Evolutionary conservation across 2,797 vertebrate genomes (phyloP).

Genomic region (Novumbra hubbsi): DNA sequence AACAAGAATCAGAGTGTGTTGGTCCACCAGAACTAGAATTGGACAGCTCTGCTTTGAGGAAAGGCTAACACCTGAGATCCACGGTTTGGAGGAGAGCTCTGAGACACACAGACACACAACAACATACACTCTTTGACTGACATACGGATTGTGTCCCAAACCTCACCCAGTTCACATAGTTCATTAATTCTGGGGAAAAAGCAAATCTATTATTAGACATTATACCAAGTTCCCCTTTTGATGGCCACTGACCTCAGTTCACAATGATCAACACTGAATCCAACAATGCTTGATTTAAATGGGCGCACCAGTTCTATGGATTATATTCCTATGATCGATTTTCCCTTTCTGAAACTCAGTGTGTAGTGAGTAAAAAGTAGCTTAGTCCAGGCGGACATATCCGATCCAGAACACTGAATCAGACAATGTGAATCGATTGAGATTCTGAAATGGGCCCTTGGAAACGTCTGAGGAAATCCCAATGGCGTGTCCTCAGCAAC

Average conservation of each 20-base stretch:
- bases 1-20: too few relatives aligned
- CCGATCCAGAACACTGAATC: constrained; percentile 38
- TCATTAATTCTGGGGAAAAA: constrained; percentile 50
- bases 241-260: constrained; percentile 24
- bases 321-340: constrained; percentile 11
- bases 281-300: too few relatives aligned
- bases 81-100: constrained; percentile 65
- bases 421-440: constrained; percentile 16
- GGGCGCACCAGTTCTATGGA: too few relatives aligned
- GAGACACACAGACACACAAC: constrained; percentile 52
- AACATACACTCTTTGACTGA: constrained; percentile 35
- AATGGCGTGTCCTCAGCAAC: constrained; percentile 43
- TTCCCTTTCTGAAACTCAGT: constrained; percentile 16
- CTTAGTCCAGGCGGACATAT: constrained; percentile 47
- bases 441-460: constrained; percentile 46
- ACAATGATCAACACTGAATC: constrained; percentile 16
- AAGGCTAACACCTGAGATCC: constrained; percentile 82
- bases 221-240: constrained; percentile 36
- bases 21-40: too few relatives aligned
- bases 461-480: constrained; percentile 37
- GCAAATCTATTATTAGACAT: constrained; percentile 36
- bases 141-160: constrained; percentile 4
- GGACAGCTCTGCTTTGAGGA: constrained; percentile 42
- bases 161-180: background rate
- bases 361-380: constrained; percentile 20